A percentile compares a stretch with the other conserved stretches of the same genome.
phyloP scores from a whole-genome alignment of 2,113 vertebrate species.

The Oriolus oriolus region DNA sequence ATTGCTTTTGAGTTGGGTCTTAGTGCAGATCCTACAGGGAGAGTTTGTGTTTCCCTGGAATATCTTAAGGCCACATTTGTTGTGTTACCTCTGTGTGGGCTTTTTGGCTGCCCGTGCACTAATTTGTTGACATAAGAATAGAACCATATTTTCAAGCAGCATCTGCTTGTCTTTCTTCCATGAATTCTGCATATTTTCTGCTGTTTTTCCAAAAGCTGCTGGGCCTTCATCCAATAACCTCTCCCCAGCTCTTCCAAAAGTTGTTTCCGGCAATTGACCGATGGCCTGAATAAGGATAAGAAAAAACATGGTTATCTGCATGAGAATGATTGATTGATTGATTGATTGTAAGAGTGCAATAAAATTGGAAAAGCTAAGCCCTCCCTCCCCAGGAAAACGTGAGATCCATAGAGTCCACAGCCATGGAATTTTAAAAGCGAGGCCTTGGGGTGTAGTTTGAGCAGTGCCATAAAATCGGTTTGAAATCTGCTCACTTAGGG shows the following conservation, averaged over 20 bases:
- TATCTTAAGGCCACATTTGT: conserved; percentile 4
- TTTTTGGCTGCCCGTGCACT: conserved; percentile 9
- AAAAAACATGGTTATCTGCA: background rate
- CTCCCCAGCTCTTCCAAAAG: conserved; percentile 23
- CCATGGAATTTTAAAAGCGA: background rate
- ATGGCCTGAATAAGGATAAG: background rate
- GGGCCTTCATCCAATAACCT: conserved; percentile 37
- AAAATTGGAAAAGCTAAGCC: background rate
- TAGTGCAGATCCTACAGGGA: background rate
- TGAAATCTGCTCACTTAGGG: background rate
- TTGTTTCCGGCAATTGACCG: conserved; percentile 14
- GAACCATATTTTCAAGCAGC: conserved; percentile 25
- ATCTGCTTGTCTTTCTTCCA: conserved; percentile 53
- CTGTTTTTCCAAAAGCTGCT: conserved; percentile 31
- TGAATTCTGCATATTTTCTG: conserved; percentile 30
- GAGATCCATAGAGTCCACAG: background rate
- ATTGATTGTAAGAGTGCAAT: background rate
- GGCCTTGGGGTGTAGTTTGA: background rate
- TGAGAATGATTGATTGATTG: background rate
- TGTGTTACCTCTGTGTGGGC: conserved; percentile 55
- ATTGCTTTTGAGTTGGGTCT: background rate
- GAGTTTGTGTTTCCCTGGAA: background rate
- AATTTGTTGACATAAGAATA: conserved; percentile 50
- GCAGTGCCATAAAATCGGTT: background rate
- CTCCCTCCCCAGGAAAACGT: background rate